phyloP scores from a whole-genome alignment of 2,113 vertebrate species.

The Vulpes vulpes region DNA sequence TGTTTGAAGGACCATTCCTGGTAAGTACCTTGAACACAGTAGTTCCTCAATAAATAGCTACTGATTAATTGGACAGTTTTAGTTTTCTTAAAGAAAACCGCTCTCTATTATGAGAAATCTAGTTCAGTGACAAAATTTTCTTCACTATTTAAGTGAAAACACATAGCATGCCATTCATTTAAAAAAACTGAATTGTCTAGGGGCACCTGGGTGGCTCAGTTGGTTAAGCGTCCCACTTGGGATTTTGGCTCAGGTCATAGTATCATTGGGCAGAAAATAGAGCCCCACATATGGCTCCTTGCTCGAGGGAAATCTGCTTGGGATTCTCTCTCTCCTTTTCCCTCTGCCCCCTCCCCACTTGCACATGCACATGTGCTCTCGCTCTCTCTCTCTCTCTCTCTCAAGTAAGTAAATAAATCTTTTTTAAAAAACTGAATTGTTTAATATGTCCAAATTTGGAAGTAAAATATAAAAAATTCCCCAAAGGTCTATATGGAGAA shows the following conservation, averaged over 20 bases:
- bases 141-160: slow-evolving; percentile 33
- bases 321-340: neutral
- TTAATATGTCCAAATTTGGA: neutral
- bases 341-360: neutral
- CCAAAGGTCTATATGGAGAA: neutral
- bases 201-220: neutral
- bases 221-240: neutral
- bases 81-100: neutral
- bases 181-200: neutral
- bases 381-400: neutral
- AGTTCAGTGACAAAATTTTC: neutral
- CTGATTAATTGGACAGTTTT: neutral
- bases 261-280: neutral
- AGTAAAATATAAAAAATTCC: slow-evolving; percentile 33
- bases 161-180: neutral
- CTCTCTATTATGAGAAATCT: neutral
- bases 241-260: neutral
- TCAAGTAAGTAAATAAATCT: neutral
- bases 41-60: neutral
- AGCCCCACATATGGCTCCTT: neutral
- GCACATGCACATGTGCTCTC: neutral
- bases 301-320: neutral
- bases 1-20: neutral
- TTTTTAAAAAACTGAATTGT: neutral
- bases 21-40: neutral